Conservation (phyloP, 2,797 vertebrate genomes). For the Tenualosa thibaudeaui region DNA sequence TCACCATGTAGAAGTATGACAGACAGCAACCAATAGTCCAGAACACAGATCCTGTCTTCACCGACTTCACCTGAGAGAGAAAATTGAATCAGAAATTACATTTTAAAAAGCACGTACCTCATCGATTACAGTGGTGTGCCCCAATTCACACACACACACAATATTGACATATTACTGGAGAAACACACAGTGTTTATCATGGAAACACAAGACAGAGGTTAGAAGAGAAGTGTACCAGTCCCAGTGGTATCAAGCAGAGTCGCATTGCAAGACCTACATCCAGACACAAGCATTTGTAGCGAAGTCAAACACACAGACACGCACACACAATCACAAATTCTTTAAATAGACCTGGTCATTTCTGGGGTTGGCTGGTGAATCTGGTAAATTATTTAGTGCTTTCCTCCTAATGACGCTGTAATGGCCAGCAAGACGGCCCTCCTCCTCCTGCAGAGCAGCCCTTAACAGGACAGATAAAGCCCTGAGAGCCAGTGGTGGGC, state of each 20-base stretch:
- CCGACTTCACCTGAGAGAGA: constrained; percentile 88
- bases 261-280: background rate
- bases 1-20: constrained; percentile 99
- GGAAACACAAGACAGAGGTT: background rate
- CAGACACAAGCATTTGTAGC: background rate
- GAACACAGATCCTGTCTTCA: constrained; percentile 97
- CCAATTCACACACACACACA: background rate
- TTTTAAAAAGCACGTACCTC: background rate
- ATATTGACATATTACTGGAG: background rate
- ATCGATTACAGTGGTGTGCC: no score
- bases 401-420: background rate
- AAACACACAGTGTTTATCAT: background rate
- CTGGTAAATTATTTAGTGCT: constrained; percentile 1
- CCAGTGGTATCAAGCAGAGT: background rate
- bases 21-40: constrained; percentile 98
- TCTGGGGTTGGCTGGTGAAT: background rate
- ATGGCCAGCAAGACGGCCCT: background rate
- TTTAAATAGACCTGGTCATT: constrained; percentile 19
- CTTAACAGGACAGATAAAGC: background rate
- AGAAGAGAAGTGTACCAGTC: background rate
- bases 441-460: background rate
- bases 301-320: constrained; percentile 7
- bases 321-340: background rate
- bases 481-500: background rate
- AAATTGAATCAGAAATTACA: constrained; percentile 32